Base-by-base conservation (phyloP, 1,140 invertebrate species). In the Drosophila eugracilis region DNA sequence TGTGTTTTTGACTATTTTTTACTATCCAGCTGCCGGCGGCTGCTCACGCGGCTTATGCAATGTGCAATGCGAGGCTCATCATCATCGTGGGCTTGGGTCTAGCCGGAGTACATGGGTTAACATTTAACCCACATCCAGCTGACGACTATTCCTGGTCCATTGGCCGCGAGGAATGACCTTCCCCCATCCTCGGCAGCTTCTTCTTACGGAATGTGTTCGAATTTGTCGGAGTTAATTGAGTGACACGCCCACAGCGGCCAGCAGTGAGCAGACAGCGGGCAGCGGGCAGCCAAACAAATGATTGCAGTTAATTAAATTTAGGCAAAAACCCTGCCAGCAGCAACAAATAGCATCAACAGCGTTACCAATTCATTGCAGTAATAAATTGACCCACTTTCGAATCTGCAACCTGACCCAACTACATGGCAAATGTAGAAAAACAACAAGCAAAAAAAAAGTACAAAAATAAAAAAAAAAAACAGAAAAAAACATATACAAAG, bases 371-470 rank as follows among this genome's bases (percentile, higher is more conserved):
- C 81, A 86, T 78, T 88, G 81, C 83, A 63, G 83, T 88, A 81
- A 84, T 73, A 89, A 89, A 89, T 80, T 89, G 85, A 89, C 85
- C 85, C 78, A 89, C 85, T 85, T 89, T 89, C 77, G 63, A 89
- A 89, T 85, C 76, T 89, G 85, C 85, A 89, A 89, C 85, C 85
- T 89, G 85, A 89, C 85, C 85, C 85, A 89, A 89, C 85, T 89
- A 84, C 65, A 83, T 53, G 77, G 53, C 74, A 80, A 45, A 75
- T 47, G 63, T 73, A 74, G 78, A 79, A 76, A 66, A 48, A 70
- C 59, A 67, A 62, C 39, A 19, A 47, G 26, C 49, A 17, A 60
- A 57, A 67, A 30, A 50, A 54, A 54, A 26, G 41, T 39, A 63
- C 44, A 71, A 42, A 70, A 69, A 71, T 15, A 50, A n/a, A n/a